These are phyloP conservation scores for Taurulus bubalis DNA, from an alignment of 2,113 vertebrate species.

Conservation along the genomic window DNA sequence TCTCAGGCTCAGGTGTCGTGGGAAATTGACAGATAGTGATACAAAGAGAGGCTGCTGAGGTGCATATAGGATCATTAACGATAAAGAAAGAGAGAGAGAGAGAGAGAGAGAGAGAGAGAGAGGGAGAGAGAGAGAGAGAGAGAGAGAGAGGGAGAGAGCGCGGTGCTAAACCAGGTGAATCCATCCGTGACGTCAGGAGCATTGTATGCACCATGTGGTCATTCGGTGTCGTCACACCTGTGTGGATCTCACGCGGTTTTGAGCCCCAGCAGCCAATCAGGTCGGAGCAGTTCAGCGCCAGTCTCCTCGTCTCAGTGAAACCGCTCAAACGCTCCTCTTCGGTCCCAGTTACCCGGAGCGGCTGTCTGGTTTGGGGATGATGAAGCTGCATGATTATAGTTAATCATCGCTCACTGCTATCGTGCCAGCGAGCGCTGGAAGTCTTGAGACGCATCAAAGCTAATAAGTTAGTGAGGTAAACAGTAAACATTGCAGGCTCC, in stretches of 20 bases:
- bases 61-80: background rate
- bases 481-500: constrained; percentile 45
- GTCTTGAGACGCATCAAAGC: constrained; percentile 45
- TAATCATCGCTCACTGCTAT: constrained; percentile 33
- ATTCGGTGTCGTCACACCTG: background rate
- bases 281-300: background rate
- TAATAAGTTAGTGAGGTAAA: constrained; percentile 53
- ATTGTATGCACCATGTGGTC: constrained; percentile 16
- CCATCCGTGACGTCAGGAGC: background rate
- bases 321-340: background rate
- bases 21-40: constrained; percentile 29
- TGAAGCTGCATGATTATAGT: constrained; percentile 1
- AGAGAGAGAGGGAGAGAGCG: background rate
- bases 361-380: constrained; percentile 27
- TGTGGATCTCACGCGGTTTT: background rate
- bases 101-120: background rate
- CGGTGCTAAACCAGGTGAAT: too few species aligned
- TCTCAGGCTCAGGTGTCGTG: background rate
- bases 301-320: constrained; percentile 3
- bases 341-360: constrained; percentile 16
- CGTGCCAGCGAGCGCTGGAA: constrained; percentile 14
- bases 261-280: background rate
- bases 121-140: background rate
- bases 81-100: background rate
- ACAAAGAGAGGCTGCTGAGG: constrained; percentile 8